phyloP scores from a whole-genome alignment of 2,888 invertebrate species.

The Mongoloraphidia duomilia region DNA sequence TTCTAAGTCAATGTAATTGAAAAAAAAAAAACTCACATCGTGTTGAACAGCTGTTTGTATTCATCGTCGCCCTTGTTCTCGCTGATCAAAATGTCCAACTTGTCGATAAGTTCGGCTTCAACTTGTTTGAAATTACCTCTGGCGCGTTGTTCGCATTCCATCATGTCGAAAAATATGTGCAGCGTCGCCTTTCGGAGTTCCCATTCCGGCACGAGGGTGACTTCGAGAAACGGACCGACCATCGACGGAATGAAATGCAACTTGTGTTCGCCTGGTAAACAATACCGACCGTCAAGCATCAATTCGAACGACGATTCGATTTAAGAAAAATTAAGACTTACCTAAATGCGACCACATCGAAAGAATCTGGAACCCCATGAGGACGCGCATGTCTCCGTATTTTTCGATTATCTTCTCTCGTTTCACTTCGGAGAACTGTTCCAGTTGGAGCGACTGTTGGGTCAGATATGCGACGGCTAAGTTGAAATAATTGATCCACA shows the following conservation, averaged over 20 bases:
- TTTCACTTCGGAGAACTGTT: conserved; percentile 68
- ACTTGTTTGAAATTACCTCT: conserved; percentile 81
- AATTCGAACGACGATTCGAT: background rate
- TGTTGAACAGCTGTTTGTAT: conserved; percentile 83
- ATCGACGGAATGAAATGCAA: conserved; percentile 81
- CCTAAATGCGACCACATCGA: conserved; percentile 85
- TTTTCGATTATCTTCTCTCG: conserved; percentile 61
- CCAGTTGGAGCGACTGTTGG: conserved; percentile 65
- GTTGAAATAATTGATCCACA: conserved; percentile 61
- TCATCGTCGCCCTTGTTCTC: conserved; percentile 91
- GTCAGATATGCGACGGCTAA: conserved; percentile 67
- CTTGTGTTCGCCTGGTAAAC: conserved; percentile 56
- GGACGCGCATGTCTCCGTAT: conserved; percentile 80
- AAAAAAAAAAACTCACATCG: conserved; percentile 63
- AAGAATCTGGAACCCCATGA: conserved; percentile 83
- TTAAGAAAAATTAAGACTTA: conserved; percentile 16
- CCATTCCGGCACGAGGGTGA: conserved; percentile 77
- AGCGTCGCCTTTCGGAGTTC: conserved; percentile 77
- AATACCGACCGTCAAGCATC: background rate
- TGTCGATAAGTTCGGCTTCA: conserved; percentile 87
- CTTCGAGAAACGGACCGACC: conserved; percentile 87
- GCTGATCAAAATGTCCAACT: conserved; percentile 80
- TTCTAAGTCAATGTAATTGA: background rate
- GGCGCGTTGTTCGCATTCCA: conserved; percentile 77
- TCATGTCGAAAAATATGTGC: conserved; percentile 88